Base-by-base conservation (phyloP, 2,113 vertebrate species). In the Leucoraja erinaceus region DNA sequence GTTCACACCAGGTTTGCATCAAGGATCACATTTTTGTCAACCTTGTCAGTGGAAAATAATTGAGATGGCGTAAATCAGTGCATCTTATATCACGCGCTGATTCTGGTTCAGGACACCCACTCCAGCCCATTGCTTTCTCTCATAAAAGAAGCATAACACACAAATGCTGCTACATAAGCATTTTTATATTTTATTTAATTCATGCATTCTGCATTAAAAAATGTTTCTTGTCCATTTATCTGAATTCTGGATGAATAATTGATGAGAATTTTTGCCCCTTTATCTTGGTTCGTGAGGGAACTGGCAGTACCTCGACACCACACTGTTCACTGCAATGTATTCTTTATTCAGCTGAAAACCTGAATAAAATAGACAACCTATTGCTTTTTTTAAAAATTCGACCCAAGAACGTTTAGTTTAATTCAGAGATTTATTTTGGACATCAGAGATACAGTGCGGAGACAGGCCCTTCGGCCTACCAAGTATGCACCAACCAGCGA, bases 321-420 rank as follows among this genome's bases (percentile, higher is more conserved):
- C 70, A 72, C 22, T 72, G 14, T 72, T 20, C 22, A 63, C 8
- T 88, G 12, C 28, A 33, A 6, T 16, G 18, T n/a, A 63, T 66
- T 66, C 28, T 66, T 66, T 33, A 88, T 88, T 63, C 59, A 88
- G 28, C 59, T 88, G 83, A 88, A 63, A 63, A 31, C 12, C 6
- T 88, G 83, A 88, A 84, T 84, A 84, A 84, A 84, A 66, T 9
- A n/a, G 28, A 63, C 61, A 88, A 88, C 33, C 59, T 1, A 88
- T 63, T 63, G 28, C 59, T 88, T 88, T 63, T 63, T n/a, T 31
- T 16, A 0, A 12, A 68, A 88, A 88, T 6, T n/a, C 63, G 83
- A n/a, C n/a, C 83, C 83, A 63, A 1, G 38, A 47, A 47, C 38
- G 0, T 47, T 47, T 47, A 47, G 38, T 47, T 47, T 47, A 47